Evolutionary conservation across 2,888 invertebrate species (phyloP).

Genomic region (Trichogramma dendrolimi): DNA sequence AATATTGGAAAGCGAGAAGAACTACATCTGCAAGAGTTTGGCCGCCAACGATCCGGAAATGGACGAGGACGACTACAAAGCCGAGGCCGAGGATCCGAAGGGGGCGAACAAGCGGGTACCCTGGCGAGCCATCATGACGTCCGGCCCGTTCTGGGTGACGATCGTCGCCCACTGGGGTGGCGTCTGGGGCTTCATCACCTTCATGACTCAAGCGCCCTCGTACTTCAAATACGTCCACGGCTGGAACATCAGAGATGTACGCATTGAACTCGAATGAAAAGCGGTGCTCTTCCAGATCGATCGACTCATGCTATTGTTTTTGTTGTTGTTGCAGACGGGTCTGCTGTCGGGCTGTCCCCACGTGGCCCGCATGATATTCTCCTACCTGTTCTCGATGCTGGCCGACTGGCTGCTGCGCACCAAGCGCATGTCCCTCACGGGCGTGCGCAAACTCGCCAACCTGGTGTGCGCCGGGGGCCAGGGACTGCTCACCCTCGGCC

Average conservation of each 20-base stretch:
- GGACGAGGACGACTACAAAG: neutral
- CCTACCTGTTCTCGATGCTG: slow-evolving; percentile 57
- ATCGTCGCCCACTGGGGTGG: slow-evolving; percentile 64
- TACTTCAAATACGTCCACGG: slow-evolving; percentile 68
- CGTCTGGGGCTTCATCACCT: slow-evolving; percentile 66
- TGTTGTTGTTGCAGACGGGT: slow-evolving; percentile 55
- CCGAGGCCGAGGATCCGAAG: neutral
- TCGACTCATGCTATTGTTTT: neutral
- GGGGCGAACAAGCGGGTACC: slow-evolving; percentile 52
- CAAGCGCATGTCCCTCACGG: slow-evolving; percentile 59
- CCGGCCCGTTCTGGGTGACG: slow-evolving; percentile 63
- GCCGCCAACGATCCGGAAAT: slow-evolving; percentile 37
- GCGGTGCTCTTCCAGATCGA: neutral
- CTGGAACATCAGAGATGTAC: slow-evolving; percentile 64
- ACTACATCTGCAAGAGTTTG: slow-evolving; percentile 59
- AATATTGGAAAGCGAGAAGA: slow-evolving; percentile 58
- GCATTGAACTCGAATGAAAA: slow-evolving; percentile 28
- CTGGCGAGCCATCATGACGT: slow-evolving; percentile 61
- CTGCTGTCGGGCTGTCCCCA: slow-evolving; percentile 64
- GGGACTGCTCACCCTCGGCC: slow-evolving; percentile 59
- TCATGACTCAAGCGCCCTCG: slow-evolving; percentile 68
- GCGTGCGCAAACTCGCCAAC: slow-evolving; percentile 63
- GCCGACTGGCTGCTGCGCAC: slow-evolving; percentile 60
- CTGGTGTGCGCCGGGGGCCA: slow-evolving; percentile 60
- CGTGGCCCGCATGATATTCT: slow-evolving; percentile 59